Evolutionary conservation across 2,888 invertebrate genomes (phyloP), one percentile per base, ranked within the genome.

Genomic region (Cacoxenus indagator): DNA sequence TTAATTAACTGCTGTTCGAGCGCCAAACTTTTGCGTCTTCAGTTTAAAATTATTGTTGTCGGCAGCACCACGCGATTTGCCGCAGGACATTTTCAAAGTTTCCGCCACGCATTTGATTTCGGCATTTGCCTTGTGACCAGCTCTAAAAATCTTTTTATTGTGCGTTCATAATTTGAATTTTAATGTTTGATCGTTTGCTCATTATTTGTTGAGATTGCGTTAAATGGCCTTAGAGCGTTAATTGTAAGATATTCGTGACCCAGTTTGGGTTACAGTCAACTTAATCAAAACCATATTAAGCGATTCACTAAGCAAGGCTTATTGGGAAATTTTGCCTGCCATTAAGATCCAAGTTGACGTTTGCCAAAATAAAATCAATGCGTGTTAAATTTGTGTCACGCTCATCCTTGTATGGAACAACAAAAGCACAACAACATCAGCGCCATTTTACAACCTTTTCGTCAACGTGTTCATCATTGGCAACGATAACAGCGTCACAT

Each of bases 1-100:
- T 82, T 83, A 81, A 81, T 81, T 83, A 81, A 81, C 81, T 81
- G 78, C 74, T 76, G 75, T 79, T 79, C 71, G 74, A 74, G 74
- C 81, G 72, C 73, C 82, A 81, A 81, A 67, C 72, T 77, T 82
- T 78, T 55, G 59, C 64, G 62, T 70, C 68, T 51, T 19, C 9
- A 51, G 9, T 8, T 9, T 22, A 2, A 73, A 68, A 61, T 71
- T 68, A 65, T 19, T 24, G 29, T 24, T n/a, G 48, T 19, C 3
- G 46, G 45, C 27, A 29, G 48, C 1, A 5, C 51, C 27, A 14
- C 27, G 3, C 5, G 17, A 59, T 31, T 59, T 59, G 37, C 59
- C 29, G 29, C 22, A 9, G 17, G 54, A 8, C 31, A 17, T 31
- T 26, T 59, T 59, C 31, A 19, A 51, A 51, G 9, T 51, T 51